phyloP scores from a whole-genome alignment of 2,113 vertebrate species.

The Rattus norvegicus region DNA sequence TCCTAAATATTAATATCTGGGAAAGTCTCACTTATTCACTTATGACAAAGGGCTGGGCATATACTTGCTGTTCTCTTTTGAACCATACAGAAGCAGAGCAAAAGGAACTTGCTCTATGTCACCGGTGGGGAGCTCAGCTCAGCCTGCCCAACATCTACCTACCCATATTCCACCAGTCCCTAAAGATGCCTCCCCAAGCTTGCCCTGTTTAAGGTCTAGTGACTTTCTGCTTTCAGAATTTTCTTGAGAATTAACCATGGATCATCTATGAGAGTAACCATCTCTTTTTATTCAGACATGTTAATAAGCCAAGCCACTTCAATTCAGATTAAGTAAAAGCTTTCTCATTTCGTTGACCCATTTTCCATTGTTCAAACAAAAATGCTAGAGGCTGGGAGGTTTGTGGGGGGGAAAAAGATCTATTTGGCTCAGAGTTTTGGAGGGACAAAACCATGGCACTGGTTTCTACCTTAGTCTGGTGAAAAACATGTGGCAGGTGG shows the following conservation, averaged over 20 bases:
- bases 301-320: not conserved
- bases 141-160: not conserved
- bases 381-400: not conserved
- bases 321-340: constrained; percentile 7
- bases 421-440: not conserved
- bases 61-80: constrained; percentile 6
- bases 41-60: not conserved
- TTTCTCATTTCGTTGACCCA: not conserved
- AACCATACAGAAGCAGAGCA: not conserved
- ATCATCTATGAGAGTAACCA: not conserved
- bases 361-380: not conserved
- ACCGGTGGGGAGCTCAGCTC: not conserved
- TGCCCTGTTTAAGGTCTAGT: not conserved
- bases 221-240: not conserved
- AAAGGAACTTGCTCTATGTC: not conserved
- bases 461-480: not conserved
- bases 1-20: not conserved
- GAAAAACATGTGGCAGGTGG: not conserved
- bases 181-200: not conserved
- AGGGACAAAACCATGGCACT: not conserved
- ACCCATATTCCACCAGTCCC: not conserved
- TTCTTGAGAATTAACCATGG: not conserved
- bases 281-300: constrained; percentile 7
- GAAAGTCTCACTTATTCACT: not conserved
- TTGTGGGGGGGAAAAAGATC: not conserved